Conservation (phyloP, 2,888 invertebrate genomes). For the Tanypteryx hageni region DNA sequence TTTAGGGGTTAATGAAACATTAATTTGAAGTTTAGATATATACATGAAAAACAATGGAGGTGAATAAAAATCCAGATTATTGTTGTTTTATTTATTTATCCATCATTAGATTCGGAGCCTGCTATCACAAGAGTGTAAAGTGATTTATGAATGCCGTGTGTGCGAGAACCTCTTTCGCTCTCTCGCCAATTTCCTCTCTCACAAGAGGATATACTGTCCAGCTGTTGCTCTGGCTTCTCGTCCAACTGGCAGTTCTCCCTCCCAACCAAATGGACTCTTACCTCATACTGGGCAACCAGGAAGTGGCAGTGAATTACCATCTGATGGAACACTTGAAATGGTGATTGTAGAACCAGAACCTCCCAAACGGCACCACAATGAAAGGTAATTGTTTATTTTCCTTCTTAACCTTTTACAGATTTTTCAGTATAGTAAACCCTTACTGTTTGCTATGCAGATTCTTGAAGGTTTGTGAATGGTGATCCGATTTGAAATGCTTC, state of each 20-base stretch:
- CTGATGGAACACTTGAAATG: constrained; percentile 40
- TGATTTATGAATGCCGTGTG: constrained; percentile 92
- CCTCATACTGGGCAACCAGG: background rate
- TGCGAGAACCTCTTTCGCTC: constrained; percentile 92
- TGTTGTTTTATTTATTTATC: constrained; percentile 67
- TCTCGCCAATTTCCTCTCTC: constrained; percentile 91
- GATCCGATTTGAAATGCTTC: too few species aligned
- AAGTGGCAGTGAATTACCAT: background rate
- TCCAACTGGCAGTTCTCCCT: background rate
- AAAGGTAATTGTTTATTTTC: background rate
- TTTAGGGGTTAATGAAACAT: too few species aligned
- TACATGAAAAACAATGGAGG: too few species aligned
- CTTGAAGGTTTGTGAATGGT: too few species aligned
- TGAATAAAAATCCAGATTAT: too few species aligned
- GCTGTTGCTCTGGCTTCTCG: constrained; percentile 66
- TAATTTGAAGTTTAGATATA: too few species aligned
- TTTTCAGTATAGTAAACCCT: too few species aligned
- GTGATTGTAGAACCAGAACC: constrained; percentile 54
- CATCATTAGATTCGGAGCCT: constrained; percentile 83
- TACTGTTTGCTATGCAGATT: too few species aligned
- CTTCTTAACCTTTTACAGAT: background rate
- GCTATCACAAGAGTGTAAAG: constrained; percentile 89
- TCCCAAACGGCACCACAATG: constrained; percentile 24
- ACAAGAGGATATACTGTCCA: constrained; percentile 90
- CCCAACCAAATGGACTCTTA: constrained; percentile 15